phyloP scores from a whole-genome alignment of 2,797 vertebrate genomes.

The Coregonus sp. region DNA sequence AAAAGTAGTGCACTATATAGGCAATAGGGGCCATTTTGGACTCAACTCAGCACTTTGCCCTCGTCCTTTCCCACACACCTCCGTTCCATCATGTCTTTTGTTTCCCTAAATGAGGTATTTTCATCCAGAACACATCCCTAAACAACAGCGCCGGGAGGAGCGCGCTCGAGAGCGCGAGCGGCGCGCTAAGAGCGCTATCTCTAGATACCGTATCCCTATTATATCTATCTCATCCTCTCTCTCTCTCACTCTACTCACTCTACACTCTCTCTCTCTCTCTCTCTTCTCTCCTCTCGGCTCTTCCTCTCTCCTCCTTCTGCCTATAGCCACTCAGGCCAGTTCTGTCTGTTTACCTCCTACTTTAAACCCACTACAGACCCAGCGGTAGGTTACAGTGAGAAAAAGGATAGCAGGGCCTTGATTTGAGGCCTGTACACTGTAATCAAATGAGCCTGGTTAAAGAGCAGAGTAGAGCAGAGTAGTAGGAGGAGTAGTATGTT shows the following conservation, averaged over 20 bases:
- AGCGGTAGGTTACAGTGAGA: conserved; percentile 40
- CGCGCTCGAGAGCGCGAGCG: too few relatives aligned
- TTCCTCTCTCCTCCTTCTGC: neutral
- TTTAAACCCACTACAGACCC: conserved; percentile 23
- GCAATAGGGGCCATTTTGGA: neutral
- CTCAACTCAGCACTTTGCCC: neutral
- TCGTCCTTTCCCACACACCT: neutral
- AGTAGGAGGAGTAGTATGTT: conserved; percentile 72
- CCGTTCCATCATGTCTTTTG: neutral
- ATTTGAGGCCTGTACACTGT: conserved; percentile 68
- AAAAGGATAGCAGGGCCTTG: conserved; percentile 57
- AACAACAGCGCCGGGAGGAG: too few relatives aligned
- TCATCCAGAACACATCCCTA: conserved; percentile 6
- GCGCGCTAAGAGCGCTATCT: too few relatives aligned
- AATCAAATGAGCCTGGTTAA: conserved; percentile 75
- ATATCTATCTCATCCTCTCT: too few relatives aligned
- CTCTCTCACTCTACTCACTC: neutral
- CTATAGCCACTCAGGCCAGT: neutral
- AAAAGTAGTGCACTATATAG: neutral
- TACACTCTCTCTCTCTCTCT: neutral
- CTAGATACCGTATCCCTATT: too few relatives aligned
- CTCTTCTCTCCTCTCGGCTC: neutral
- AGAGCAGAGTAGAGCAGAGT: conserved; percentile 45
- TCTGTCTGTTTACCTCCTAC: neutral
- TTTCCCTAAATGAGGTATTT: conserved; percentile 7